These are phyloP conservation scores for Cryptus viduatorius DNA, from an alignment of 2,888 invertebrate genomes.

Conservation along the genomic window DNA sequence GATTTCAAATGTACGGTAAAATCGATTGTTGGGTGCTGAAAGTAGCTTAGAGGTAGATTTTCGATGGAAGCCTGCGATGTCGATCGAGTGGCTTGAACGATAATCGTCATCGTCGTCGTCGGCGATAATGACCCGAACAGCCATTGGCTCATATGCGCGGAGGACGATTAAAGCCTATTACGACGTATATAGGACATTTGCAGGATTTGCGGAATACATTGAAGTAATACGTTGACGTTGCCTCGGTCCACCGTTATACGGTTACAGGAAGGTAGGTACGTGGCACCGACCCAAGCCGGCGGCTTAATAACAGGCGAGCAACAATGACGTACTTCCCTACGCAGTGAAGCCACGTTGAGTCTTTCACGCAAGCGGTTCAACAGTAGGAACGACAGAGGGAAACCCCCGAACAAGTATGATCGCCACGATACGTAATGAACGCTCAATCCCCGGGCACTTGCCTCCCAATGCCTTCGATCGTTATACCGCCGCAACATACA, in stretches of 20 bases:
- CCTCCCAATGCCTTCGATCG: slow-evolving; percentile 56
- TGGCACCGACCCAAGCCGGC: slow-evolving; percentile 66
- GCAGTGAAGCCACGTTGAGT: not conserved
- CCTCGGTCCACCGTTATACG: slow-evolving; percentile 48
- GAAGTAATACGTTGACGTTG: slow-evolving; percentile 58
- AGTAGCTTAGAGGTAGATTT: not conserved
- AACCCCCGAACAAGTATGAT: slow-evolving; percentile 58
- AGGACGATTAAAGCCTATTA: slow-evolving; percentile 70
- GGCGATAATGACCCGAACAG: slow-evolving; percentile 63
- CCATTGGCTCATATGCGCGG: slow-evolving; percentile 54
- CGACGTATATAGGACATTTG: slow-evolving; percentile 66
- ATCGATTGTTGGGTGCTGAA: not conserved
- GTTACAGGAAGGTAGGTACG: slow-evolving; percentile 65
- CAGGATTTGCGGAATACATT: slow-evolving; percentile 68
- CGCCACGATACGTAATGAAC: slow-evolving; percentile 68
- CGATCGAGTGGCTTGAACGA: slow-evolving; percentile 60
- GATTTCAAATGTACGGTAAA: not conserved
- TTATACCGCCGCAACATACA: not conserved
- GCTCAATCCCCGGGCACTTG: slow-evolving; percentile 55
- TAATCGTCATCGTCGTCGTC: slow-evolving; percentile 54
- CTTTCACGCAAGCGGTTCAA: slow-evolving; percentile 18
- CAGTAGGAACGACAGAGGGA: slow-evolving; percentile 24
- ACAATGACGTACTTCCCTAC: slow-evolving; percentile 65
- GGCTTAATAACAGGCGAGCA: slow-evolving; percentile 69
- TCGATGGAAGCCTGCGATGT: slow-evolving; percentile 8